Conservation (phyloP, 1,140 invertebrate genomes). For the Melitaea cinxia region DNA sequence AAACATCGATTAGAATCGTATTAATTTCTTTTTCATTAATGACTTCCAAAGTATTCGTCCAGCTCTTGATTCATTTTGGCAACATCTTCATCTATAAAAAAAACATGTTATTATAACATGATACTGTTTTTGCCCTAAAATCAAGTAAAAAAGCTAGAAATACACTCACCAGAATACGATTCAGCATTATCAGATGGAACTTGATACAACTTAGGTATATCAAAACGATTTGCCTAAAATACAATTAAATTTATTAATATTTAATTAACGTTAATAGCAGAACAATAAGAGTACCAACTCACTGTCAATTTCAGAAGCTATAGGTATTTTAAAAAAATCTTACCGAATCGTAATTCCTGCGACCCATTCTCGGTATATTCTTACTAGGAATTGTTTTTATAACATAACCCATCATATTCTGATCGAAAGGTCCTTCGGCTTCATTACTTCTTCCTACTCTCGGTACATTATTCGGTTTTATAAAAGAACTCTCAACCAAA, state of each 20-base stretch:
- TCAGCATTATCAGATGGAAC: constrained; percentile 48
- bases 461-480: constrained; percentile 74
- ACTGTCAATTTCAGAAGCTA: too few relatives aligned
- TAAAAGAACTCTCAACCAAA: constrained; percentile 60
- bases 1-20: neutral
- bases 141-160: neutral
- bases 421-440: constrained; percentile 61
- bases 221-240: constrained; percentile 64
- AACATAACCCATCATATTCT: constrained; percentile 66
- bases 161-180: constrained; percentile 52
- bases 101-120: neutral
- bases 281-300: too few relatives aligned
- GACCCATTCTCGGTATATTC: constrained; percentile 73
- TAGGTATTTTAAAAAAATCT: constrained; percentile 32
- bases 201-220: constrained; percentile 71
- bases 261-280: too few relatives aligned
- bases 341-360: constrained; percentile 73
- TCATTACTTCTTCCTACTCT: constrained; percentile 74
- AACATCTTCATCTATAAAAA: constrained; percentile 28
- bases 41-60: constrained; percentile 28
- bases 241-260: too few relatives aligned
- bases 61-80: constrained; percentile 31
- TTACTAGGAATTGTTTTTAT: constrained; percentile 72
- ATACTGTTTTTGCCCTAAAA: neutral
- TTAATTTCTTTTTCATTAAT: constrained; percentile 5